These are phyloP conservation scores for Mormyrops boulengeri DNA, from an alignment of 2,797 vertebrate genomes.

Conservation along the genomic window DNA sequence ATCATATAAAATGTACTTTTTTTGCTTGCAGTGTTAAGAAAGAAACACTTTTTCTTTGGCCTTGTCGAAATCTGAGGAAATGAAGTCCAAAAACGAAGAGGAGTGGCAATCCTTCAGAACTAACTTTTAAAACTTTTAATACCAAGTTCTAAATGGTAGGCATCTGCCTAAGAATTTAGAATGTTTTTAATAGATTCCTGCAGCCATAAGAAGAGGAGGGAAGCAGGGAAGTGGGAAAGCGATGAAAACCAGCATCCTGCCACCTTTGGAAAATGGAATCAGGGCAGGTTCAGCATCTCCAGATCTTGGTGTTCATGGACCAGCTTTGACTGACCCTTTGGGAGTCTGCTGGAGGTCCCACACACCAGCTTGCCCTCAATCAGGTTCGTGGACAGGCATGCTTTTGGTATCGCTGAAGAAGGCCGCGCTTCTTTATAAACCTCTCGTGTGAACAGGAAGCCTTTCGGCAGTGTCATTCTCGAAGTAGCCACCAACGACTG, in stretches of 20 bases:
- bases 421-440: neutral
- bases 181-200: neutral
- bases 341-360: neutral
- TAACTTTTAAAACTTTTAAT: neutral
- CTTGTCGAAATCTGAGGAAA: neutral
- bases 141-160: neutral
- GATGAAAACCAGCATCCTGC: neutral
- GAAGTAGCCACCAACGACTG: neutral
- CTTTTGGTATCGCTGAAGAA: neutral
- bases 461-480: neutral
- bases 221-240: neutral
- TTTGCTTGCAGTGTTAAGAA: neutral
- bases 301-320: neutral
- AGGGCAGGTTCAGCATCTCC: neutral
- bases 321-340: neutral
- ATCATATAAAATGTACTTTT: neutral
- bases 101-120: neutral
- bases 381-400: neutral
- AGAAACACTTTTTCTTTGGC: neutral
- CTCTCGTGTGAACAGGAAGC: neutral
- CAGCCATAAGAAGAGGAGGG: neutral
- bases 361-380: neutral
- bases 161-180: neutral
- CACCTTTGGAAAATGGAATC: neutral
- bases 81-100: neutral